phyloP scores from a whole-genome alignment of 2,888 invertebrate species.

The Eumerus sabulonum region DNA sequence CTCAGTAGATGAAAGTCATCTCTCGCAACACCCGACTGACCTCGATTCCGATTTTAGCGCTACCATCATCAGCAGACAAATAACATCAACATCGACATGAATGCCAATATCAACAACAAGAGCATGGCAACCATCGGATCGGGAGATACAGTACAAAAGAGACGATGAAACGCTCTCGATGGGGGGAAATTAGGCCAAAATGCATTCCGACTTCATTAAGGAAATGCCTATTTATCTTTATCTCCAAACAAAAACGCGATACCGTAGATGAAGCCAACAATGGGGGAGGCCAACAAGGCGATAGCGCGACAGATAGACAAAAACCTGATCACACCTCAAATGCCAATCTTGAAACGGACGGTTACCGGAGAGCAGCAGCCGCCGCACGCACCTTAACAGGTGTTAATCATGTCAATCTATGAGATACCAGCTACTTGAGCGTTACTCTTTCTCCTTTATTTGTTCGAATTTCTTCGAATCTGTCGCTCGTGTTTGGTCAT shows the following conservation, averaged over 20 bases:
- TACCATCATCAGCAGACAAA: constrained; percentile 21
- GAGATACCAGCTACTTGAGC: constrained; percentile 16
- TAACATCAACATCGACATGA: constrained; percentile 9
- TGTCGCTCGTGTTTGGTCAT: constrained; percentile 51
- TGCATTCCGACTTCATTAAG: constrained; percentile 54
- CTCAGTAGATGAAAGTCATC: constrained; percentile 61
- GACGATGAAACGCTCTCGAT: no score
- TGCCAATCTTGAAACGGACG: constrained; percentile 34
- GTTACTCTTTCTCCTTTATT: constrained; percentile 46
- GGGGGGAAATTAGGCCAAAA: constrained; percentile 55
- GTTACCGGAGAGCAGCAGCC: constrained; percentile 7
- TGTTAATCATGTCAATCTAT: constrained; percentile 58
- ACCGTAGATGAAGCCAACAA: not conserved
- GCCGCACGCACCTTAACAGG: constrained; percentile 50
- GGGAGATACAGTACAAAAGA: not conserved
- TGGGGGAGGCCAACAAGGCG: no score
- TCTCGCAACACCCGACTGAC: constrained; percentile 54
- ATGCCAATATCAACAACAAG: constrained; percentile 18
- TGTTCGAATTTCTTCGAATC: constrained; percentile 55
- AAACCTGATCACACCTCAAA: constrained; percentile 26
- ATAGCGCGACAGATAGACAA: not conserved
- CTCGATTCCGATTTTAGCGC: constrained; percentile 57
- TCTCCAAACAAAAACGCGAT: constrained; percentile 16
- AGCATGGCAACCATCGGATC: constrained; percentile 6
- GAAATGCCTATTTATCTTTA: constrained; percentile 44